Conservation (phyloP, 2,113 vertebrate genomes). For the Pelmatolapia mariae region DNA sequence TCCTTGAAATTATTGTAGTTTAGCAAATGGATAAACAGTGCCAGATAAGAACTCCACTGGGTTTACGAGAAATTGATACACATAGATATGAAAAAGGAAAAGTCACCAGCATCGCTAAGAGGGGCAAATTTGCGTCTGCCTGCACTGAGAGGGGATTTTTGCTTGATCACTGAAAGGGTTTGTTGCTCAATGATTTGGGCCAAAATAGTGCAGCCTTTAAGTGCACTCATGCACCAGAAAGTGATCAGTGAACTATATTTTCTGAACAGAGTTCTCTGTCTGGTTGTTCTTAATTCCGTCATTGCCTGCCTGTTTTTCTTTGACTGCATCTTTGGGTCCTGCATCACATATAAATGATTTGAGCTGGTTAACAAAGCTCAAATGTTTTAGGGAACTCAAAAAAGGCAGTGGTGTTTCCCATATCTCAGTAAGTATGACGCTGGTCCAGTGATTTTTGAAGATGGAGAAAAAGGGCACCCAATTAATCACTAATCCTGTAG, state of each 20-base stretch:
- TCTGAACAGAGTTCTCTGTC: background rate
- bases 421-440: background rate
- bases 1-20: background rate
- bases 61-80: background rate
- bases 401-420: background rate
- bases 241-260: background rate
- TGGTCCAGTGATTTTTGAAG: background rate
- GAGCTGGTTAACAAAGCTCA: background rate
- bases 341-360: background rate
- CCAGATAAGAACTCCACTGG: background rate
- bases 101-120: background rate
- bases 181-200: background rate
- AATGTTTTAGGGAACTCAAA: background rate
- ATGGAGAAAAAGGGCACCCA: background rate
- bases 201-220: background rate
- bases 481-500: slow-evolving; percentile 12
- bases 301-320: background rate
- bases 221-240: background rate
- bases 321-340: background rate
- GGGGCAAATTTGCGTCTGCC: background rate
- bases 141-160: background rate
- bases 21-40: background rate
- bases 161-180: background rate
- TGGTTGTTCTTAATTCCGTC: background rate
- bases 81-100: background rate